Evolutionary conservation across 2,888 invertebrate species (phyloP).

Genomic region (Pristionchus exspectatus): DNA sequence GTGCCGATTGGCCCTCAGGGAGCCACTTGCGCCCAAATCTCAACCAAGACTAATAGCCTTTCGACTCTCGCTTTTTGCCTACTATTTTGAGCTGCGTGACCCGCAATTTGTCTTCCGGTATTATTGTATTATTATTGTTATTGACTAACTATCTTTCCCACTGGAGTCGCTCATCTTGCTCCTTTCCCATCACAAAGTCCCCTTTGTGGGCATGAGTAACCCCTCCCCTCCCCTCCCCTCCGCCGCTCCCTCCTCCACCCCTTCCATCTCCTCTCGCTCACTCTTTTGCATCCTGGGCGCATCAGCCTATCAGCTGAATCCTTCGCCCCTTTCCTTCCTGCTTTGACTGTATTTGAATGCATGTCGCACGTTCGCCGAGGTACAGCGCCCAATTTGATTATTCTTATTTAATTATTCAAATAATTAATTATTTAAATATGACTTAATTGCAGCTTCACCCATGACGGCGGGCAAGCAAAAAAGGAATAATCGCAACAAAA

Average conservation of each 20-base stretch:
- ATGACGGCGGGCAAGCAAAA: constrained; percentile 43
- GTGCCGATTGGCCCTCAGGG: background rate
- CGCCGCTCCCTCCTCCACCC: background rate
- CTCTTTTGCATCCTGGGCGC: constrained; percentile 10
- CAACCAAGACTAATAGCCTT: background rate
- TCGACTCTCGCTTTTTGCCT: background rate
- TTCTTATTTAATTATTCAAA: background rate
- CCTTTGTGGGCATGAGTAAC: constrained; percentile 21
- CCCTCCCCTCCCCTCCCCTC: background rate
- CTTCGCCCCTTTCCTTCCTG: background rate
- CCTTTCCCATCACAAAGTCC: background rate
- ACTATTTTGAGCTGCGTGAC: background rate
- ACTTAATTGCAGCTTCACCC: background rate
- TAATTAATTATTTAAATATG: background rate
- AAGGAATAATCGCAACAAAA: constrained; percentile 10
- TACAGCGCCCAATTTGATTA: background rate
- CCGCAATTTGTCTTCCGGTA: background rate
- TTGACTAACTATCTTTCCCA: background rate
- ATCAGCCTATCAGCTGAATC: constrained; percentile 43
- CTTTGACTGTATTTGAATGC: background rate
- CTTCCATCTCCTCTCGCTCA: background rate
- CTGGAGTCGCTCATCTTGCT: background rate
- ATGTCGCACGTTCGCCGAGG: background rate
- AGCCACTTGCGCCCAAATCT: background rate
- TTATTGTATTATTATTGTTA: too few species aligned